Evolutionary conservation across 2,797 vertebrate species (phyloP).

Genomic region (Streptopelia turtur): DNA sequence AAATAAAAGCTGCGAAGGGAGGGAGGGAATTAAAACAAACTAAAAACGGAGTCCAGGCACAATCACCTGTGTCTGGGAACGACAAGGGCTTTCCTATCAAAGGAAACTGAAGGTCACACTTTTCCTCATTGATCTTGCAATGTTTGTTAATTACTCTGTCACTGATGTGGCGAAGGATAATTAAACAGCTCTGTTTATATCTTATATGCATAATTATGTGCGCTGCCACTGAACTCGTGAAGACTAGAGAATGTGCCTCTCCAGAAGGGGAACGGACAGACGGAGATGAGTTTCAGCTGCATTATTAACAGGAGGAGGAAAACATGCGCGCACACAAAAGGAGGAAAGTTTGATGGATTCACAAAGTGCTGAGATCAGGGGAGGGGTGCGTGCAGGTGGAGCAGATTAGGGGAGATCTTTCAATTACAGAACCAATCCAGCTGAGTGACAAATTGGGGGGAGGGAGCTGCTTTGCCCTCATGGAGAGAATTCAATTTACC

Average conservation of each 20-base stretch:
- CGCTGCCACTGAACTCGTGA: constrained; percentile 88
- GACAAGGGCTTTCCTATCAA: constrained; percentile 85
- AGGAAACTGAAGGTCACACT: constrained; percentile 98
- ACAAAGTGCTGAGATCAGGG: constrained; percentile 38
- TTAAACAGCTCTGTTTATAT: constrained; percentile 99
- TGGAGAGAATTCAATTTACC: constrained; percentile 9
- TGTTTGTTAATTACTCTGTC: constrained; percentile 99
- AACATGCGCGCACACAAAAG: constrained; percentile 53
- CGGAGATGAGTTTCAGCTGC: constrained; percentile 70
- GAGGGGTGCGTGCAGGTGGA: constrained; percentile 77
- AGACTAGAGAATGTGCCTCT: constrained; percentile 79
- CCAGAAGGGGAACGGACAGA: constrained; percentile 75
- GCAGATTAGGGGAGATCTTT: constrained; percentile 77
- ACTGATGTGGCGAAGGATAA: constrained; percentile 99
- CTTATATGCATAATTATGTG: constrained; percentile 99
- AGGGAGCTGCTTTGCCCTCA: constrained; percentile 23
- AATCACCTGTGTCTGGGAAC: constrained; percentile 83
- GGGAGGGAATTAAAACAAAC: constrained; percentile 58
- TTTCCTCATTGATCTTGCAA: constrained; percentile 99
- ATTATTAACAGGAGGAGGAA: constrained; percentile 75
- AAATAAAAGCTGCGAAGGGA: constrained; percentile 14
- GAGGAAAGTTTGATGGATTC: constrained; percentile 67
- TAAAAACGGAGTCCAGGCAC: constrained; percentile 65
- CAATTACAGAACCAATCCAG: constrained; percentile 49
- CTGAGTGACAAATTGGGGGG: constrained; percentile 34